Percentiles rank a stretch among this genome's conserved stretches.
Conservation (phyloP, 2,797 vertebrate species). For the Sebastes melanostomus region DNA sequence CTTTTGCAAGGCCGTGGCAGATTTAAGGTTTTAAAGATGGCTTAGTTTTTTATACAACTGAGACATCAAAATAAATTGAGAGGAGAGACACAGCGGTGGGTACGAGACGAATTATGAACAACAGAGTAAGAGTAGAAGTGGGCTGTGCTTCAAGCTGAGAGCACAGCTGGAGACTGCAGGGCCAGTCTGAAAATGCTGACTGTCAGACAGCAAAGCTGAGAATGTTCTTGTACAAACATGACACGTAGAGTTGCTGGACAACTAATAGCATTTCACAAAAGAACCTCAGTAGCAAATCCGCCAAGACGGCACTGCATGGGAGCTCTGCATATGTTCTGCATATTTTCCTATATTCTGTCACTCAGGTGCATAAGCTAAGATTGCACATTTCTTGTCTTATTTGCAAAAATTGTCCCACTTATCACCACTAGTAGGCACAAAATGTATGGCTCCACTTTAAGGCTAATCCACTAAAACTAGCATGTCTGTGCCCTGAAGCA, state of each 20-base stretch:
- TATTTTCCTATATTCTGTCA: not conserved
- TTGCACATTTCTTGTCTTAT: not conserved
- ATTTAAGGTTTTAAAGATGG: not conserved
- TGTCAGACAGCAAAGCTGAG: not conserved
- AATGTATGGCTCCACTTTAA: not conserved
- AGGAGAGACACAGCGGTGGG: not conserved
- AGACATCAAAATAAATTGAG: slow-evolving; percentile 4
- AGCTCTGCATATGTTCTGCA: not conserved
- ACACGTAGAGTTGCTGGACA: not conserved
- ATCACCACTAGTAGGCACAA: not conserved
- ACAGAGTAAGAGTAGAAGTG: not conserved
- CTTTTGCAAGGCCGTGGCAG: not conserved
- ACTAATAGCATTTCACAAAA: not conserved
- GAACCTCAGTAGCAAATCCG: not conserved
- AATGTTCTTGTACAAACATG: not conserved
- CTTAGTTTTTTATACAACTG: not conserved
- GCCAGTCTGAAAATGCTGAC: not conserved
- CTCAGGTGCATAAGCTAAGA: not conserved
- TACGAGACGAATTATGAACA: not conserved
- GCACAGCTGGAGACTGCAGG: slow-evolving; percentile 11
- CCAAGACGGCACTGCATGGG: not conserved
- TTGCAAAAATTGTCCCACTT: not conserved
- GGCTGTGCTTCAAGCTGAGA: slow-evolving; percentile 4
- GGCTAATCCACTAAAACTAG: not conserved
- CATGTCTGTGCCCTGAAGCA: not conserved